Base-by-base conservation (phyloP, 2,113 vertebrate species). In the Glaucidium brasilianum region DNA sequence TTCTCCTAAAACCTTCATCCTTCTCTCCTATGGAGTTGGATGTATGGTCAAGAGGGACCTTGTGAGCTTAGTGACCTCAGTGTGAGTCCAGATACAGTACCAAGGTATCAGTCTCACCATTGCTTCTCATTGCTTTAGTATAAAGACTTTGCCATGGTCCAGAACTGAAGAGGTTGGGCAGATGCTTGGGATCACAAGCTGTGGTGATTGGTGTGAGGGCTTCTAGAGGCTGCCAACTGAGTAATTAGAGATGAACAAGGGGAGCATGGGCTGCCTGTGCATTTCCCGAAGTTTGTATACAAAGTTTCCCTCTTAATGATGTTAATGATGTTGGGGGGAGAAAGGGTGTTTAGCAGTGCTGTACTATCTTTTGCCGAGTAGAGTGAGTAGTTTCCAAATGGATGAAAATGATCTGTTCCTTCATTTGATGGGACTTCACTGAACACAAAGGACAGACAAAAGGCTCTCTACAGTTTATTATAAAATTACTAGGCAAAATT, bases 401-500 rank as follows among this genome's bases (percentile, higher is more conserved):
- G 63, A 53, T 80, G 62, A 60, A 90, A 94, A 80, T 34, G 30
- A 88, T 52, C 41, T 14, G 6, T 37, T 69, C 49, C 55, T 81
- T 43, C 34, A 81, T 95, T 94, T 93, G 83, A 94, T 95, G 94
- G 93, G 66, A 87, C 58, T 83, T 68, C 50, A 49, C 32, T 80
- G n/a, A 80, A 74, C 39, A 64, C 58, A 68, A 82, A 83, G n/a
- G 8, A 60, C 37, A 96, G 91, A 84, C 83, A 92, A 97, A 97
- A 93, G 56, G 19, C 66, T 60, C n/a, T 84, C 74, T 77, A 35
- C 12, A 76, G 39, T 66, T 95, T 90, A 66, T 88, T 74, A 86
- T 66, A 56, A 93, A 93, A 92, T 87, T 86, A 49, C 84, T 81
- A 63, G 55, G 47, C 76, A 94, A 85, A 79, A 83, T 64, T 45